Conservation (phyloP, 53 echinoderm and acorn worm genomes). For the Arbacia lixula region DNA sequence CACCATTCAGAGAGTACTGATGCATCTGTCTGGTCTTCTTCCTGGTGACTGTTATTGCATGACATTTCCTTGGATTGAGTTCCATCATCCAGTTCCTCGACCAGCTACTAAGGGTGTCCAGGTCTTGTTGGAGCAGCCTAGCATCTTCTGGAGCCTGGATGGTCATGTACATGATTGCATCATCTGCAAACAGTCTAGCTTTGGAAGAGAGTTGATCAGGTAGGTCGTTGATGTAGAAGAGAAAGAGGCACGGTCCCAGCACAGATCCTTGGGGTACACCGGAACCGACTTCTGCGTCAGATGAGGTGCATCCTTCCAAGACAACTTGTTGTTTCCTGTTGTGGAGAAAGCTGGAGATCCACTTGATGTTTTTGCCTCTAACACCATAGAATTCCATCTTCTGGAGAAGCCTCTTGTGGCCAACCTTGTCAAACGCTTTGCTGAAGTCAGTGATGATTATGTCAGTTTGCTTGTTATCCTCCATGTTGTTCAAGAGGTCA, state of each 20-base stretch:
- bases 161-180: conserved; percentile 28
- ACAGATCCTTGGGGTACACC: conserved; percentile 63
- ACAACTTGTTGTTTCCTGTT: conserved; percentile 20
- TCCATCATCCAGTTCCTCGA: conserved; percentile 31
- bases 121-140: conserved; percentile 16
- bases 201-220: conserved; percentile 29
- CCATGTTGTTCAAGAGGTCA: conserved; percentile 44
- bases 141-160: conserved; percentile 25
- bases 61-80: conserved; percentile 32
- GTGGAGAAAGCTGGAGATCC: conserved; percentile 18
- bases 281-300: conserved; percentile 8
- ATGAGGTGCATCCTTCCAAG: conserved; percentile 10
- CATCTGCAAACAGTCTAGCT: conserved; percentile 55
- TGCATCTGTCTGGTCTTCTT: conserved; percentile 10
- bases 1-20: conserved; percentile 17
- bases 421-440: too few species aligned
- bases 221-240: conserved; percentile 56
- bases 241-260: conserved; percentile 59
- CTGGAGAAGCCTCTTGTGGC: too few species aligned
- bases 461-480: conserved; percentile 21
- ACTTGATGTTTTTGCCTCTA: conserved; percentile 10
- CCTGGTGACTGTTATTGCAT: conserved; percentile 29
- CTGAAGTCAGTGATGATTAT: too few species aligned
- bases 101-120: conserved; percentile 28
- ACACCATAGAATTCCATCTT: conserved; percentile 28